These are phyloP conservation scores for Sebastes steindachneri DNA, from an alignment of 2,797 vertebrate genomes.

Conservation along the genomic window DNA sequence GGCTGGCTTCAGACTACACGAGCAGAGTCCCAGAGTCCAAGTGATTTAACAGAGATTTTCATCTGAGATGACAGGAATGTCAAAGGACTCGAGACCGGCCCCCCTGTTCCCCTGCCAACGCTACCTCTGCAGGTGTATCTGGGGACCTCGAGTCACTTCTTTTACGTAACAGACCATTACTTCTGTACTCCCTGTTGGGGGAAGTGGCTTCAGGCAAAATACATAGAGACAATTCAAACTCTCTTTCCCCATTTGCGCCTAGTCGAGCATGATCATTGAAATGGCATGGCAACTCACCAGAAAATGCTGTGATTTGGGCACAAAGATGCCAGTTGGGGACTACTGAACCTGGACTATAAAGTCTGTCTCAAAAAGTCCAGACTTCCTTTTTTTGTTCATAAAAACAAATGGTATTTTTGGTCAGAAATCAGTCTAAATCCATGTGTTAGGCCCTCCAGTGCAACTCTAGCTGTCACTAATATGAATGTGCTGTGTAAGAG, in stretches of 20 bases:
- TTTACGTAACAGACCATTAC: conserved; percentile 55
- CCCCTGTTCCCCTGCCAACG: background rate
- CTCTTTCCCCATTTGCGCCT: conserved; percentile 15
- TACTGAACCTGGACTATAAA: background rate
- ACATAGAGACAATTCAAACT: conserved; percentile 19
- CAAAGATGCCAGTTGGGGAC: background rate
- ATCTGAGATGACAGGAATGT: conserved; percentile 62
- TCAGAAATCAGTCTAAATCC: background rate
- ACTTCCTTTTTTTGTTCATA: background rate
- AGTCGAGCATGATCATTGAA: conserved; percentile 37
- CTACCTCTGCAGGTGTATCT: conserved; percentile 46
- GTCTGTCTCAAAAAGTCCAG: background rate
- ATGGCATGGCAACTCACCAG: conserved; percentile 24
- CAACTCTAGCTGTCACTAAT: background rate
- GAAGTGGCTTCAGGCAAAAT: conserved; percentile 30
- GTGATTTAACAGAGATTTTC: conserved; percentile 52
- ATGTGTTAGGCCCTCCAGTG: background rate
- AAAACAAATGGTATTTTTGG: background rate
- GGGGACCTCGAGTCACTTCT: conserved; percentile 33
- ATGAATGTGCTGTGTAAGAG: background rate
- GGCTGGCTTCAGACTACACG: conserved; percentile 2
- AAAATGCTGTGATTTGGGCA: conserved; percentile 12
- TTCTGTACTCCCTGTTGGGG: conserved; percentile 10
- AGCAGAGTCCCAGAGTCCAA: conserved; percentile 41
- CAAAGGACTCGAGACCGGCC: conserved; percentile 38